These are phyloP conservation scores for Aurelia aurita DNA, from an alignment of 30 jellyfish, hydroid and myxozoan species.

Conservation along the genomic window DNA sequence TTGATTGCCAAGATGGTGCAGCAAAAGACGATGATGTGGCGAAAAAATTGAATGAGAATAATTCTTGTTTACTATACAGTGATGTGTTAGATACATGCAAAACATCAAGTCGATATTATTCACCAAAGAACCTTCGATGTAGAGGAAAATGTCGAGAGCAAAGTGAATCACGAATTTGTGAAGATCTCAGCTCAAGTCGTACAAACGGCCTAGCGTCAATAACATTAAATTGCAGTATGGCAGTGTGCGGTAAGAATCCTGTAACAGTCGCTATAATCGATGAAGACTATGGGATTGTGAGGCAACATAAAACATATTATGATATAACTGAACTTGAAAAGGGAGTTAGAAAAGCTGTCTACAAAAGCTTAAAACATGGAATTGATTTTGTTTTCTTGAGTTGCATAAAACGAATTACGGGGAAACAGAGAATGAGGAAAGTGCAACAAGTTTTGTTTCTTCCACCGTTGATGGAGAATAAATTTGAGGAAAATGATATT, in stretches of 20 bases:
- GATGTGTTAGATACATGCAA: conserved; percentile 38
- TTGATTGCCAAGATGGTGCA: neutral
- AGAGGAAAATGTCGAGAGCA: conserved; percentile 24
- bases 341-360: conserved; percentile 45
- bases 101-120: conserved; percentile 21
- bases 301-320: neutral
- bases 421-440: neutral
- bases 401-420: conserved; percentile 20
- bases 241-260: conserved; percentile 26
- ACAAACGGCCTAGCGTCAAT: neutral
- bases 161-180: conserved; percentile 38
- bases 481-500: neutral
- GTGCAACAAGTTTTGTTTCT: conserved; percentile 36
- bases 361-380: conserved; percentile 27
- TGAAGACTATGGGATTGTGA: conserved; percentile 37
- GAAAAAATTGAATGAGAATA: neutral
- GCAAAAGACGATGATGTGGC: neutral
- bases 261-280: conserved; percentile 28
- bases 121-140: neutral
- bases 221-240: conserved; percentile 40
- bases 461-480: conserved; percentile 39
- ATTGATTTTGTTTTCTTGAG: conserved; percentile 50
- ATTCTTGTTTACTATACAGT: conserved; percentile 30
- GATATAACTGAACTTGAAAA: conserved; percentile 24
- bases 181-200: neutral